Conservation (phyloP, 2,797 vertebrate genomes). For the Okamejei kenojei region DNA sequence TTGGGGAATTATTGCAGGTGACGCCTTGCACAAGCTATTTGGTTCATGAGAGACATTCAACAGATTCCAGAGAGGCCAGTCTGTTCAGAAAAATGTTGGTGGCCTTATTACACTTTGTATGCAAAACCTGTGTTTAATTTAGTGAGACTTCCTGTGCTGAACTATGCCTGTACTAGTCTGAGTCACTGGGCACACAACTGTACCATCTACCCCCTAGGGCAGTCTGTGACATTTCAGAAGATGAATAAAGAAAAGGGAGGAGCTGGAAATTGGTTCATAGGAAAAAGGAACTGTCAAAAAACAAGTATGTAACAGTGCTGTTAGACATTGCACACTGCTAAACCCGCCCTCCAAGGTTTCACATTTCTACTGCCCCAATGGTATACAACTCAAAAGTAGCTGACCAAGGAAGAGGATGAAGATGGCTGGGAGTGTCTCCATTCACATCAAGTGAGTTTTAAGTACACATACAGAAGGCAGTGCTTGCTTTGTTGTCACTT, state of each 20-base stretch:
- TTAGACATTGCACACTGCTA: background rate
- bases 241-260: background rate
- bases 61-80: conserved; percentile 9
- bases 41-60: background rate
- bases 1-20: background rate
- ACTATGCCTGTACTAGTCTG: background rate
- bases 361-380: background rate
- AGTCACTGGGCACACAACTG: background rate
- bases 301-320: too few species aligned
- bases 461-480: background rate
- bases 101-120: background rate
- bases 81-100: background rate
- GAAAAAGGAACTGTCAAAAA: too few species aligned
- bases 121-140: background rate
- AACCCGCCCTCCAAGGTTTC: background rate
- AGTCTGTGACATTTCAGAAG: background rate
- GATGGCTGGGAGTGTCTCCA: background rate
- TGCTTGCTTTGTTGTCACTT: background rate
- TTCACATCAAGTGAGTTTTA: conserved; percentile 12
- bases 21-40: too few species aligned
- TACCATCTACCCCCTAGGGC: background rate
- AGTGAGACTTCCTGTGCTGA: background rate
- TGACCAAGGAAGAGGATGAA: background rate
- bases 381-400: background rate
- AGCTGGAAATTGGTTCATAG: too few species aligned